These are phyloP conservation scores for Acanthopagrus latus DNA, from an alignment of 2,797 vertebrate species.

Conservation along the genomic window DNA sequence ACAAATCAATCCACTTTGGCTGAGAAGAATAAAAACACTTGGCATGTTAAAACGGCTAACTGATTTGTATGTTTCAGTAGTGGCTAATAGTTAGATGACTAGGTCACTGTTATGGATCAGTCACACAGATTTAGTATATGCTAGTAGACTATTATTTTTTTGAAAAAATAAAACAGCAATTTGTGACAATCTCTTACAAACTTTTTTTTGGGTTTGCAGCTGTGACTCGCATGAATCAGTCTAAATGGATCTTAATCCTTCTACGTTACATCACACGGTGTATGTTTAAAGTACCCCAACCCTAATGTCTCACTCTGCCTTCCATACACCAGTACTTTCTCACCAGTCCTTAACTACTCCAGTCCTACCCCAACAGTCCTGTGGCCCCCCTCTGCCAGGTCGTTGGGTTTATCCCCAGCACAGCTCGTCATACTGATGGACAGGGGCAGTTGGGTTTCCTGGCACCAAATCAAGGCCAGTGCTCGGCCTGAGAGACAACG, in stretches of 20 bases:
- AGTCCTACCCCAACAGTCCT: slow-evolving; percentile 22
- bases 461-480: slow-evolving; percentile 68
- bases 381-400: slow-evolving; percentile 42
- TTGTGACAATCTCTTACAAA: too few relatives aligned
- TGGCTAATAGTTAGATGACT: too few relatives aligned
- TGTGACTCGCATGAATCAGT: too few relatives aligned
- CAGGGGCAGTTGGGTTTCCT: slow-evolving; percentile 78
- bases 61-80: too few relatives aligned
- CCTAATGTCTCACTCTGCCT: not conserved
- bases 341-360: slow-evolving; percentile 12
- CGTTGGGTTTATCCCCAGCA: slow-evolving; percentile 65
- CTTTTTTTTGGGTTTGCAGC: too few relatives aligned
- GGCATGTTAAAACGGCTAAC: too few relatives aligned
- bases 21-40: too few relatives aligned
- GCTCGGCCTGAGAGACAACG: slow-evolving; percentile 64
- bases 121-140: too few relatives aligned
- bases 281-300: not conserved
- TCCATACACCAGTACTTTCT: not conserved
- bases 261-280: not conserved
- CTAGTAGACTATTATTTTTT: too few relatives aligned
- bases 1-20: too few relatives aligned
- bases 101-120: too few relatives aligned
- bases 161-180: too few relatives aligned
- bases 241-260: not conserved
- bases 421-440: slow-evolving; percentile 71